Percentiles rank a stretch among this genome's conserved stretches.
phyloP scores from a whole-genome alignment of 2,113 vertebrate species.

The Sprattus sprattus region DNA sequence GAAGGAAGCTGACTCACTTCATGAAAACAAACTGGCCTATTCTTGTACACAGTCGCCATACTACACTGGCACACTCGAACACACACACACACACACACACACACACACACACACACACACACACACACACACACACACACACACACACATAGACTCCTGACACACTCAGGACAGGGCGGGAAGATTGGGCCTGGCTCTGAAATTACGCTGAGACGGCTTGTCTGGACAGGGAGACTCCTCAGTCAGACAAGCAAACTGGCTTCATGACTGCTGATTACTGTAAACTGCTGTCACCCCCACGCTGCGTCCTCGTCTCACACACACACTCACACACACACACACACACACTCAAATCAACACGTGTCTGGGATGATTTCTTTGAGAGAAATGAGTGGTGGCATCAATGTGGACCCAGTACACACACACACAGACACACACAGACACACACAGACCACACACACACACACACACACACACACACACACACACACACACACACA shows the following conservation, averaged over 20 bases:
- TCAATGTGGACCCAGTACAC: not conserved
- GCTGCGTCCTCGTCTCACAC: not conserved
- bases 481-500: not conserved
- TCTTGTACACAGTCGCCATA: not conserved
- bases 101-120: conserved; percentile 23
- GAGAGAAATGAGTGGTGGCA: not conserved
- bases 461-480: not conserved
- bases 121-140: conserved; percentile 32
- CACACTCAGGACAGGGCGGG: conserved; percentile 27
- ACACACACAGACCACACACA: not conserved
- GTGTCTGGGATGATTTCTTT: not conserved
- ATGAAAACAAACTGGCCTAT: conserved; percentile 1
- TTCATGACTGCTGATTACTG: conserved; percentile 16
- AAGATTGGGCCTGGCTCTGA: not conserved
- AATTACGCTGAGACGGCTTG: not conserved
- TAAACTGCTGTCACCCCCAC: not conserved
- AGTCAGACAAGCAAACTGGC: conserved; percentile 19
- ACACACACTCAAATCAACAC: too few species aligned
- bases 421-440: not conserved
- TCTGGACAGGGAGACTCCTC: conserved; percentile 14
- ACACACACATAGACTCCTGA: conserved; percentile 23
- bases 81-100: conserved; percentile 13
- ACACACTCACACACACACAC: not conserved
- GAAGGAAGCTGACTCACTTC: conserved; percentile 37
- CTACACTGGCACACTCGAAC: not conserved